Base-by-base conservation (phyloP, 2,113 vertebrate genomes). In the Aspidoscelis tigris region DNA sequence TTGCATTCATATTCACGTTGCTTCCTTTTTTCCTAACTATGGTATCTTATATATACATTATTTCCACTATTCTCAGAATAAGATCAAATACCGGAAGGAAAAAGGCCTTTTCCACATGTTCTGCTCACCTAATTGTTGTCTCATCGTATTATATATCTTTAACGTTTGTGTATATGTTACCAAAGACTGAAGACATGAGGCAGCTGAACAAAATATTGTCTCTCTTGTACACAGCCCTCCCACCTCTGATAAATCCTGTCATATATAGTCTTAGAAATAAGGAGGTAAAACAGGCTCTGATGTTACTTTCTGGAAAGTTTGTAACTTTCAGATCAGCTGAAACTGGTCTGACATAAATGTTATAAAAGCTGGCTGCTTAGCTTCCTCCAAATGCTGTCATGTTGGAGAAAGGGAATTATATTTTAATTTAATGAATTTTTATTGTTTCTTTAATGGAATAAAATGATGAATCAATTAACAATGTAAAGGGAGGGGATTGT, bases 161-260 rank as follows among this genome's bases (percentile, higher is more conserved):
- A 74, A 74, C 50, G 21, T 47, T 72, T 72, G 70, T 44, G 4
- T 72, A 72, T 22, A 18, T 74, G 72, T 74, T 74, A 22, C 72
- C 72, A 74, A 47, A 74, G 44, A 74, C 72, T 24, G 72, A 74
- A 74, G 21, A 11, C 20, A 47, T 74, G 72, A 74, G 22, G 26
- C 21, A 11, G 20, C 2, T 47, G 12, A 47, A 74, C 72, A 74
- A 74, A 26, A 24, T 74, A 43, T 24, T 74, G 72, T 74, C 93
- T 50, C 88, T 93, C 2, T 91, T 93, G 41, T 92, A 90, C 61
- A 93, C 92, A 41, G 85, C 88, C 80, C 89, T 93, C 58, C 92
- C 91, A 26, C 93, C 92, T 76, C 90, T 93, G 78, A 85, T 93
- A 75, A 93, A 93, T 58, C 93, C 92, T 43, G 84, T 93, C 71